phyloP scores from a whole-genome alignment of 2,797 vertebrate genomes.

The Smutsia temminckii region DNA sequence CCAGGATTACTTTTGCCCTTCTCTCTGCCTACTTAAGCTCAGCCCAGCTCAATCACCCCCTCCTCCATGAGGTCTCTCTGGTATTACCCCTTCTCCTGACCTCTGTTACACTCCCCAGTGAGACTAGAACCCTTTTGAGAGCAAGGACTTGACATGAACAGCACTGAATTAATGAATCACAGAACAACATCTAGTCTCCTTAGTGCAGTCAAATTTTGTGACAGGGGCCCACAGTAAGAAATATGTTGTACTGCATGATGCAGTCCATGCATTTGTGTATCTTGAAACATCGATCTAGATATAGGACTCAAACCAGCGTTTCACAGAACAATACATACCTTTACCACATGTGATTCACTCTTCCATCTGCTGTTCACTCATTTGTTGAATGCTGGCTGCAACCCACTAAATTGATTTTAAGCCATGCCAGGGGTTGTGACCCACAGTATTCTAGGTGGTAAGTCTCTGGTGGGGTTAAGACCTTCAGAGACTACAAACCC shows the following conservation, averaged over 20 bases:
- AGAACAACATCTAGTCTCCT: background rate
- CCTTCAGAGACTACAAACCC: background rate
- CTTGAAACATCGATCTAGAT: background rate
- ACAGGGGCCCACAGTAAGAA: background rate
- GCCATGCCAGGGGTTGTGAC: background rate
- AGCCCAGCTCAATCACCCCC: background rate
- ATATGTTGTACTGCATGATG: background rate
- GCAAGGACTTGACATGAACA: background rate
- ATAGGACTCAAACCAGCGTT: slow-evolving; percentile 10
- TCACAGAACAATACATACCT: background rate
- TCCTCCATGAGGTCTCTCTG: slow-evolving; percentile 13
- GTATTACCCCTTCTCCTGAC: background rate
- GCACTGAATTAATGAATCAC: background rate
- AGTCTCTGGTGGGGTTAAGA: background rate
- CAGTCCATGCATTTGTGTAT: background rate
- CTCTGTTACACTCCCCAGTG: background rate
- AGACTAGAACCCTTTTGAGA: slow-evolving; percentile 6
- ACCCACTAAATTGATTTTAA: background rate
- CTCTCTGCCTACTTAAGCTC: slow-evolving; percentile 4
- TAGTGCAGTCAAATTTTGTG: background rate
- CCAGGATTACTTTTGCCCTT: slow-evolving; percentile 19
- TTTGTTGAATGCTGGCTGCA: background rate
- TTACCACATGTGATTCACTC: background rate
- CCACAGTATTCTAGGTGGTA: background rate
- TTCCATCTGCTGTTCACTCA: slow-evolving; percentile 21